Base-by-base conservation (phyloP, 2,797 vertebrate species). In the Acanthurus tractus region DNA sequence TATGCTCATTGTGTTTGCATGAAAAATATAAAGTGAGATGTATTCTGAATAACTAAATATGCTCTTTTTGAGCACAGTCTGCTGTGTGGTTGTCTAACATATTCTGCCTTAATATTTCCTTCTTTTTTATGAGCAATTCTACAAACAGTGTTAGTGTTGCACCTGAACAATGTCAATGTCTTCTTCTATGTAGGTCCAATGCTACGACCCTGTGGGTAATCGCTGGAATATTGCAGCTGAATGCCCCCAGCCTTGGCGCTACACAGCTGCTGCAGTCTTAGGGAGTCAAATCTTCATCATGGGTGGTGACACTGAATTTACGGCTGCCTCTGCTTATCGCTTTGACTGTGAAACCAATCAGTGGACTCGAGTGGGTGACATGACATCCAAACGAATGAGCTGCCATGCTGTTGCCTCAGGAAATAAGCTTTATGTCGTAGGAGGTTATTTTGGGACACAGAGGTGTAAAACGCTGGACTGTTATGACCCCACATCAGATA, bases 251-350 rank as follows among this genome's bases (percentile, higher is more conserved):
- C 97, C 97, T 0, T 99, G 97, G 97, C 95, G 97, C 9, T 98
- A 99, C 87, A 98, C 97, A 0, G 97, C 97, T 0, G 97, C 97
- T 0, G 97, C 97, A 0, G 97, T 97, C 11, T 86, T 98, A 46
- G 97, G 97, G 79, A 98, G 97, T 87, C 97, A 99, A 92, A 99
- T 99, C 82, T 99, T 99, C 92, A 98, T 99, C 92, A 98, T 99
- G 97, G 97, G 97, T 0, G 97, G 97, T 0, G 97, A 99, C 91
- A 98, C 97, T 0, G 97, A 99, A 70, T 98, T 97, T 91, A 98
- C 97, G 0, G 97, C 97, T 0, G 97, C 97, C 0, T 97, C 96
- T 0, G 97, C 97, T n/a, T 99, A 99, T 88, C 96, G 97, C 82
- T 99, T 96, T 18, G 97, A 99, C 94, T 97, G 96, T 1, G 97